These are phyloP conservation scores for Copidosoma floridanum DNA, from an alignment of 1,140 invertebrate species.

Conservation along the genomic window DNA sequence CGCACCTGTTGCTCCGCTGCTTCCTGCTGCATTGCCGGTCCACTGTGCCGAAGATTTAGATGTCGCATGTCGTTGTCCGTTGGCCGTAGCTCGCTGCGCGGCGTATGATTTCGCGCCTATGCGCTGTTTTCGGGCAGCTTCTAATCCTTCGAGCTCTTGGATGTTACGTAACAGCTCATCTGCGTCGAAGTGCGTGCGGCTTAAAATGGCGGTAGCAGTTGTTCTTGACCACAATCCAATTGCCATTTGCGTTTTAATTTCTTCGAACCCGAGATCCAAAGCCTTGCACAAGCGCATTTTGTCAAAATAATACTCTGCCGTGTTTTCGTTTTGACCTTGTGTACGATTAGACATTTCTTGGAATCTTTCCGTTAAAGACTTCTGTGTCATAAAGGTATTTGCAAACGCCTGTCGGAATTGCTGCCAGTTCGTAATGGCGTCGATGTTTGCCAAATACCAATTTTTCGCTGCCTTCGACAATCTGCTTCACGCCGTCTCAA, in stretches of 20 bases:
- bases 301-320: constrained; percentile 26
- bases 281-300: constrained; percentile 17
- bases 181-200: too few species aligned
- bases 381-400: constrained; percentile 7
- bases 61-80: too few species aligned
- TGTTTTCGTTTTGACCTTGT: background rate
- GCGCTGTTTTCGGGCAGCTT: too few species aligned
- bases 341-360: constrained; percentile 13
- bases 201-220: too few species aligned
- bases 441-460: constrained; percentile 20
- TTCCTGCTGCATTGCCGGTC: too few species aligned
- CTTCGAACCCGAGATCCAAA: constrained; percentile 2
- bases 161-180: too few species aligned
- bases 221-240: too few species aligned
- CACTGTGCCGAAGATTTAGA: too few species aligned
- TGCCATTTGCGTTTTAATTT: constrained; percentile 14
- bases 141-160: too few species aligned
- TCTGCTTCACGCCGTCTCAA: constrained; percentile 20
- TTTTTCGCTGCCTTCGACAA: constrained; percentile 17
- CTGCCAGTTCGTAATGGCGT: constrained; percentile 12
- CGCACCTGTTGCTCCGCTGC: too few species aligned
- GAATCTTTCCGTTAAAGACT: constrained; percentile 12
- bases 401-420: constrained; percentile 5
- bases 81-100: too few species aligned
- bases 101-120: too few species aligned